A percentile compares a stretch with the other conserved stretches of the same genome.
These are phyloP conservation scores for Hydrozoanthus gracilis DNA, from an alignment of 92 coral and sea anemone species.

Conservation along the genomic window DNA sequence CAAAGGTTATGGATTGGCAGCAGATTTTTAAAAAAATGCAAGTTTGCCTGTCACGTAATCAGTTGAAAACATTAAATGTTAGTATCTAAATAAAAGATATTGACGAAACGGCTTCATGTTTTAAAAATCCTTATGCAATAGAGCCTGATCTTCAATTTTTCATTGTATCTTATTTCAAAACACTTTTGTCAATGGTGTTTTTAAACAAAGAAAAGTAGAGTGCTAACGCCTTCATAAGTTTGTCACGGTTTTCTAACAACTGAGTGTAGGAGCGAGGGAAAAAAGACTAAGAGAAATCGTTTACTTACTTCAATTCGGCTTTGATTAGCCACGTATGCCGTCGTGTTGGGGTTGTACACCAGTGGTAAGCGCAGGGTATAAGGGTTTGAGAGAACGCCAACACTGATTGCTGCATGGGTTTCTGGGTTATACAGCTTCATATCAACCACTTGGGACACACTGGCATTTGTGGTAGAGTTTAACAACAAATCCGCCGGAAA, in stretches of 20 bases:
- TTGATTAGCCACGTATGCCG: constrained; percentile 45
- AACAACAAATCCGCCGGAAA: constrained; percentile 66
- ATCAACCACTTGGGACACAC: constrained; percentile 73
- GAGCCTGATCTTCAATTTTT: too few species aligned
- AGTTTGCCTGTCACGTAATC: too few species aligned
- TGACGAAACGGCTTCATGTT: too few species aligned
- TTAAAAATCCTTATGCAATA: too few species aligned
- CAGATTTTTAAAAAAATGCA: too few species aligned
- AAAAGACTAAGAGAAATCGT: neutral
- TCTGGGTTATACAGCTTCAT: constrained; percentile 81
- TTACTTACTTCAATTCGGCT: constrained; percentile 43
- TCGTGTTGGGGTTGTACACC: constrained; percentile 46
- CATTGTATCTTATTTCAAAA: too few species aligned
- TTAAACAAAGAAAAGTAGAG: neutral
- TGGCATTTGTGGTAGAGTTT: constrained; percentile 49
- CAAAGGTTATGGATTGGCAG: too few species aligned
- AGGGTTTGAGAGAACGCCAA: constrained; percentile 57
- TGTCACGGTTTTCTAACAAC: too few species aligned
- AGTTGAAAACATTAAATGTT: too few species aligned
- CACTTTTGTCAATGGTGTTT: neutral
- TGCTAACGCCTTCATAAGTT: neutral
- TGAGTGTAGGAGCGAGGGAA: too few species aligned
- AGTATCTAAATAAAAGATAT: too few species aligned
- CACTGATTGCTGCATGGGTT: constrained; percentile 64
- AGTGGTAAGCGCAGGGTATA: constrained; percentile 70